phyloP scores from a whole-genome alignment of 2,888 invertebrate genomes.

The Oxyteleia sp. region DNA sequence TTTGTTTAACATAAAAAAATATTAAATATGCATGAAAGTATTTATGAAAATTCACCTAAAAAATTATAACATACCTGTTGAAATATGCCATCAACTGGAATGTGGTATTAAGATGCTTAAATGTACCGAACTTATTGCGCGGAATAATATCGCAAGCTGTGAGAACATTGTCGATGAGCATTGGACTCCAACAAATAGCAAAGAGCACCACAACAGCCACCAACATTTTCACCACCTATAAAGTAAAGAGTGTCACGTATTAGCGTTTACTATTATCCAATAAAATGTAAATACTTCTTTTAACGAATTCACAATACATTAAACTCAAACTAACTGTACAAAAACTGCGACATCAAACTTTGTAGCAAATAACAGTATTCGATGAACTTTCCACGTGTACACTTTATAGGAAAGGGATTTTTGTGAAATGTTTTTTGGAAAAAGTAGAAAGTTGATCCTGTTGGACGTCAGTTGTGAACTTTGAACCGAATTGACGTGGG shows the following conservation, averaged over 20 bases:
- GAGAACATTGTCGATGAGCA: constrained; percentile 90
- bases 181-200: constrained; percentile 91
- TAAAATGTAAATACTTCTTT: background rate
- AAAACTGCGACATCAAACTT: no score
- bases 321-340: no score
- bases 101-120: constrained; percentile 90
- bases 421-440: no score
- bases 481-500: constrained; percentile 28
- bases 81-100: constrained; percentile 91
- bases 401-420: no score
- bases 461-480: constrained; percentile 11
- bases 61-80: constrained; percentile 88
- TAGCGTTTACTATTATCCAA: background rate
- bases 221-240: constrained; percentile 92
- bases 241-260: constrained; percentile 2
- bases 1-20: no score
- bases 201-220: constrained; percentile 91
- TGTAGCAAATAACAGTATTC: no score
- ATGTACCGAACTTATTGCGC: constrained; percentile 88
- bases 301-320: background rate
- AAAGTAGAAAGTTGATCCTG: background rate
- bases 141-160: constrained; percentile 89
- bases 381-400: no score
- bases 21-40: no score
- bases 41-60: background rate